A percentile compares a stretch with the other conserved stretches of the same genome.
These are phyloP conservation scores for Remorina albescens DNA, from an alignment of 2,797 vertebrate species.

Conservation along the genomic window DNA sequence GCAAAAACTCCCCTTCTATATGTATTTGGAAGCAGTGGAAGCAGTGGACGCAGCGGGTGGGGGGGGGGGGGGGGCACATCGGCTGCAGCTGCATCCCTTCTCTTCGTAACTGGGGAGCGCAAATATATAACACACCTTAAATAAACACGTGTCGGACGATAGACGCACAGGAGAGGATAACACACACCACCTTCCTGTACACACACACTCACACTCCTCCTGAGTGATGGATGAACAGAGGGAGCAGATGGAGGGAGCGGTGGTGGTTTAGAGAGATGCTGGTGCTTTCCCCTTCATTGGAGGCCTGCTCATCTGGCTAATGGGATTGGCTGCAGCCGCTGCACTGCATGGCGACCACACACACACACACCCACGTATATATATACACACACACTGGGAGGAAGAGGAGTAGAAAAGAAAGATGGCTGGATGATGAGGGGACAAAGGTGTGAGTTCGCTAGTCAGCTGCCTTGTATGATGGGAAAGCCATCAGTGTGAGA, in stretches of 20 bases:
- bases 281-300: constrained; percentile 80
- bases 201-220: not conserved
- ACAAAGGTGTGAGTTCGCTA: constrained; percentile 42
- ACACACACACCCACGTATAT: constrained; percentile 23
- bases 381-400: constrained; percentile 12
- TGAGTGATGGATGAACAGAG: constrained; percentile 49
- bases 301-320: constrained; percentile 81
- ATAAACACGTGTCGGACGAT: constrained; percentile 21
- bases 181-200: not conserved
- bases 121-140: constrained; percentile 13
- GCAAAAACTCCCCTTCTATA: constrained; percentile 39
- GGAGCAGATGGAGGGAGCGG: constrained; percentile 48
- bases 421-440: constrained; percentile 30
- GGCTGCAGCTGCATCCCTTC: no score
- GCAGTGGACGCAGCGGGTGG: no score
- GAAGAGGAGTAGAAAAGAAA: constrained; percentile 29
- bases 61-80: no score
- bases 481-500: constrained; percentile 33
- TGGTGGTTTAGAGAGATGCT: constrained; percentile 29
- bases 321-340: constrained; percentile 77
- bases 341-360: constrained; percentile 30
- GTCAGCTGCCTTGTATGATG: constrained; percentile 45
- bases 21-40: no score
- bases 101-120: no score
- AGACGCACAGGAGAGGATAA: constrained; percentile 17